phyloP scores from a whole-genome alignment of 2,797 vertebrate species.

The Paramormyrops hopkinsi region DNA sequence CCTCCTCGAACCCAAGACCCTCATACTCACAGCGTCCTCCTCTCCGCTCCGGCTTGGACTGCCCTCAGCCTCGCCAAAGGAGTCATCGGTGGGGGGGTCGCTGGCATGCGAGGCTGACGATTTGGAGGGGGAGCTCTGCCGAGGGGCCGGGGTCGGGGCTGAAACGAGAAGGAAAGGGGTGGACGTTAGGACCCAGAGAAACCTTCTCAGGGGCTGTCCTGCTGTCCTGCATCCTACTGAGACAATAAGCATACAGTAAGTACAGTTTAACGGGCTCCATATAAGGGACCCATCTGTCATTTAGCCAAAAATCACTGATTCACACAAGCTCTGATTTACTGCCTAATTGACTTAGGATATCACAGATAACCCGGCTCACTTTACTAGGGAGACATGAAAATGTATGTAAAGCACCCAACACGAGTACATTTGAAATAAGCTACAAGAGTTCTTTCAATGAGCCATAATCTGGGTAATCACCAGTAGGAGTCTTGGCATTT shows the following conservation, averaged over 20 bases:
- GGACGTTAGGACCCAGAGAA: not conserved
- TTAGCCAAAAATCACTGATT: not conserved
- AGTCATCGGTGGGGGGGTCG: constrained; percentile 76
- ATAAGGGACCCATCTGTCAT: not conserved
- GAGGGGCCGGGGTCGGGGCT: constrained; percentile 93
- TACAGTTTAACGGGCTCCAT: not conserved
- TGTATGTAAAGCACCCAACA: not conserved
- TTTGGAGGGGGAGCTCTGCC: constrained; percentile 91
- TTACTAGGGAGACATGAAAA: not conserved
- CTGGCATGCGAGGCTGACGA: constrained; percentile 88
- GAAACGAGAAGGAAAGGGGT: constrained; percentile 7
- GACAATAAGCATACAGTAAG: not conserved
- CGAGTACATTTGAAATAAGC: not conserved
- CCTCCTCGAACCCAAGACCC: not conserved
- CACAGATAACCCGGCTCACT: not conserved
- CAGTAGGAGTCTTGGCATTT: constrained; percentile 20
- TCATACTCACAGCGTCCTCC: constrained; percentile 86
- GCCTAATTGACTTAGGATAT: not conserved
- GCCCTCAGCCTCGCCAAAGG: constrained; percentile 90
- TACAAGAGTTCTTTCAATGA: not conserved
- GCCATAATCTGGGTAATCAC: not conserved
- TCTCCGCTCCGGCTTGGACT: constrained; percentile 89
- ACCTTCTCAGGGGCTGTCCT: not conserved
- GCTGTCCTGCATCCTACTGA: not conserved
- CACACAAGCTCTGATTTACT: not conserved